Percentiles rank a stretch among this genome's conserved stretches.
phyloP scores from a whole-genome alignment of 2,113 vertebrate genomes.

The Typhlomys cinereus region DNA sequence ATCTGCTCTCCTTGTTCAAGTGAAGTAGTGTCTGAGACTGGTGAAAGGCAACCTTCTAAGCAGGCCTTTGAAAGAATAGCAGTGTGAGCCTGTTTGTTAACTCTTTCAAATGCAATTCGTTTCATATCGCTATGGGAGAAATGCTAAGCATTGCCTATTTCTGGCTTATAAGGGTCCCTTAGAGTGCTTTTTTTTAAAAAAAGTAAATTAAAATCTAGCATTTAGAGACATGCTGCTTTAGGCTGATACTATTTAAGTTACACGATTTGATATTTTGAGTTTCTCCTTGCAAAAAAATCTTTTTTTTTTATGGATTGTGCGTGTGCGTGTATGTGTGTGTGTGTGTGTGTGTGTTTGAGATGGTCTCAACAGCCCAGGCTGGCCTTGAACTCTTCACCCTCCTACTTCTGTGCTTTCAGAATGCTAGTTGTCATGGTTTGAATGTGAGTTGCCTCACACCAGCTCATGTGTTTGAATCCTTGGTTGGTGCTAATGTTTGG shows the following conservation, averaged over 20 bases:
- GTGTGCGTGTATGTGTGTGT: not conserved
- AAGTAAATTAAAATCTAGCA: conserved; percentile 6
- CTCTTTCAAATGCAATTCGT: not conserved
- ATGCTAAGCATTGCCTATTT: not conserved
- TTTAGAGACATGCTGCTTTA: not conserved
- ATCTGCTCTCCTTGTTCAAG: not conserved
- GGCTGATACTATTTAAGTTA: not conserved
- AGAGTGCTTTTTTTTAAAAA: not conserved
- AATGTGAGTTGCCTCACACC: no score
- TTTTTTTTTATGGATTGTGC: not conserved
- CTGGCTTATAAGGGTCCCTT: not conserved
- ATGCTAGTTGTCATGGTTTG: no score
- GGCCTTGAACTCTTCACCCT: not conserved
- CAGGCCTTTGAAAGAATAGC: not conserved
- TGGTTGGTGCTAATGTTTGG: no score
- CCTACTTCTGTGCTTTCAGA: no score
- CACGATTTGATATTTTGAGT: not conserved
- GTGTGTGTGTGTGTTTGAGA: not conserved
- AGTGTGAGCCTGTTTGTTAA: not conserved
- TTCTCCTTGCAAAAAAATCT: not conserved
- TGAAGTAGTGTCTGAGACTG: not conserved
- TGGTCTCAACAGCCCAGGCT: not conserved
- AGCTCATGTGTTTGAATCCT: no score
- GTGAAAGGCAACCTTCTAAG: not conserved
- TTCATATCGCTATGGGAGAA: conserved; percentile 34